A percentile compares a stretch with the other conserved stretches of the same genome.
phyloP scores from a whole-genome alignment of 2,888 invertebrate species.

The Nesidiocoris tenuis region DNA sequence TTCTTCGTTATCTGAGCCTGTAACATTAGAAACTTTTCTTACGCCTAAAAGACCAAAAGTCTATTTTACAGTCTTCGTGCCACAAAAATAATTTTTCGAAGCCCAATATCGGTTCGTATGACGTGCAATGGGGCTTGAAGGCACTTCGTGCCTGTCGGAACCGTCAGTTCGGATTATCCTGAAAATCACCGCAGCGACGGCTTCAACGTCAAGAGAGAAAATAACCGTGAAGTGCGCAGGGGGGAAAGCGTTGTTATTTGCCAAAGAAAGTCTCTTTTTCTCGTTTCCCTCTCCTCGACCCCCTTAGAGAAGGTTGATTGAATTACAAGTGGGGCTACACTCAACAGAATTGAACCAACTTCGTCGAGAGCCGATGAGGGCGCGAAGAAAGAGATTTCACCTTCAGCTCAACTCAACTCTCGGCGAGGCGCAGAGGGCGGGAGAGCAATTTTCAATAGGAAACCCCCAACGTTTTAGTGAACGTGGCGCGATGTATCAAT shows the following conservation, averaged over 20 bases:
- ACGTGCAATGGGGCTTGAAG: no score
- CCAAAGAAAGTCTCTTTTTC: slow-evolving; percentile 23
- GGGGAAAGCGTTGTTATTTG: slow-evolving; percentile 21
- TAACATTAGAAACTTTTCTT: no score
- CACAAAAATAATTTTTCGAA: no score
- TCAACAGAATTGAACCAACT: slow-evolving; percentile 30
- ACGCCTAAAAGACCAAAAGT: no score
- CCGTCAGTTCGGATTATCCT: slow-evolving; percentile 23
- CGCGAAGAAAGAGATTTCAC: slow-evolving; percentile 15
- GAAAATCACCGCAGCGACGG: slow-evolving; percentile 12
- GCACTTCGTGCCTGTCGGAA: no score
- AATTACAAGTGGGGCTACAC: slow-evolving; percentile 40
- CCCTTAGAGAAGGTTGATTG: slow-evolving; percentile 38
- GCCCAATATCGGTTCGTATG: no score
- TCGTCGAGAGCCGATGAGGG: neutral
- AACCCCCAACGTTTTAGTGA: neutral
- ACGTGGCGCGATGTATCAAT: slow-evolving; percentile 36
- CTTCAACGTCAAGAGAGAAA: neutral
- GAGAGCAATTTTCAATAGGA: slow-evolving; percentile 18
- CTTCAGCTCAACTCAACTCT: slow-evolving; percentile 10
- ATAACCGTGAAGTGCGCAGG: neutral
- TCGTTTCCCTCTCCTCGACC: neutral
- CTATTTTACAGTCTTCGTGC: no score
- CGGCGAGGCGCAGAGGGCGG: no score
- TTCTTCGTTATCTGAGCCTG: no score